Evolutionary conservation across 2,888 invertebrate species (phyloP).

Genomic region (Leucophenga montana): DNA sequence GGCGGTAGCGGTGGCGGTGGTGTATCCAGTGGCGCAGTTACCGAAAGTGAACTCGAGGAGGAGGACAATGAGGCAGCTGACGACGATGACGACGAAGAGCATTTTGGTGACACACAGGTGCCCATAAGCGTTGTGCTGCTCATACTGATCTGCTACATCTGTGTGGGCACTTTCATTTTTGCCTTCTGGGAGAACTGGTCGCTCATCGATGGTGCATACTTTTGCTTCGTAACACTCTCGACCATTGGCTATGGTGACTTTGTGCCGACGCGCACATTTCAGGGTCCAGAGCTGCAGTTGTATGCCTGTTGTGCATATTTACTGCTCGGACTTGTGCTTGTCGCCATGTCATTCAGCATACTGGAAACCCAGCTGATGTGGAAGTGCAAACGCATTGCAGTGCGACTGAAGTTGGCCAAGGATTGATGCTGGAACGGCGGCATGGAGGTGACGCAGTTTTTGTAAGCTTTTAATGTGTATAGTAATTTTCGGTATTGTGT

Average conservation of each 20-base stretch:
- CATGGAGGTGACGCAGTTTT: slow-evolving; percentile 34
- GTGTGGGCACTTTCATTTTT: slow-evolving; percentile 84
- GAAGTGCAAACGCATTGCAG: slow-evolving; percentile 82
- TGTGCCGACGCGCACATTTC: slow-evolving; percentile 75
- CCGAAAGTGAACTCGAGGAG: slow-evolving; percentile 28
- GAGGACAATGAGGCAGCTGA: slow-evolving; percentile 46
- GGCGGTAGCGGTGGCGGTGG: neutral
- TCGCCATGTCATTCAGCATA: slow-evolving; percentile 89
- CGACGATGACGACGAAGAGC: slow-evolving; percentile 38
- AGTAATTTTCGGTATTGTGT: neutral
- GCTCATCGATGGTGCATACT: slow-evolving; percentile 86
- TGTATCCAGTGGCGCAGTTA: slow-evolving; percentile 11
- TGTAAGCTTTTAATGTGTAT: too few relatives aligned
- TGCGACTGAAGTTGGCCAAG: slow-evolving; percentile 79
- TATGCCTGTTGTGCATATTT: slow-evolving; percentile 87
- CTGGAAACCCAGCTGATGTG: slow-evolving; percentile 86
- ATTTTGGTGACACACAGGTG: slow-evolving; percentile 71
- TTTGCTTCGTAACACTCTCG: slow-evolving; percentile 88
- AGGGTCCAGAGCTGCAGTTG: slow-evolving; percentile 77
- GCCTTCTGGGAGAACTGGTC: slow-evolving; percentile 88
- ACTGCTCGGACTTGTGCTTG: slow-evolving; percentile 84
- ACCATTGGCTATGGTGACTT: slow-evolving; percentile 89
- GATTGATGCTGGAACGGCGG: slow-evolving; percentile 72
- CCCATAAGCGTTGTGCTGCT: slow-evolving; percentile 79
- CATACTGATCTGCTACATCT: slow-evolving; percentile 82